Evolutionary conservation across 2,797 vertebrate genomes (phyloP), one percentile per base, ranked within the genome.

Genomic region (Borostomias antarcticus): DNA sequence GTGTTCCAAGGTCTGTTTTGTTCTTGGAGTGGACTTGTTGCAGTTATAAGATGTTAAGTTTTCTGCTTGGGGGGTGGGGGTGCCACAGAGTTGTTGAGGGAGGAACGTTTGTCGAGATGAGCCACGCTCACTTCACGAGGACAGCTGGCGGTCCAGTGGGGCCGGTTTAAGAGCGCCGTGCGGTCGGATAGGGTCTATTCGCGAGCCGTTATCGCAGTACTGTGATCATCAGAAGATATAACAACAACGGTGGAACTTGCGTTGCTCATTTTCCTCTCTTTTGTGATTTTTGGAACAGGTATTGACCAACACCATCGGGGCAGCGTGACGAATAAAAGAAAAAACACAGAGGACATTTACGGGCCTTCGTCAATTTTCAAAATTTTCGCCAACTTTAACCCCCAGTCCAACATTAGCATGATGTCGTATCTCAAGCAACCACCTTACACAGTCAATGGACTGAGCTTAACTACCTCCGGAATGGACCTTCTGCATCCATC

Each of bases 351-450:
- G 87, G 83, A 59, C 83, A 82, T 82, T 45, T 70, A 73, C 35
- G 80, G 80, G 79, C 76, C 82, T 79, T 73, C 81, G 69, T 64
- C 87, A 45, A 29, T 85, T 87, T 92, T 88, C 89, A 89, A 85
- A 52, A 89, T 91, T 93, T 94, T 91, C 85, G 93, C 91, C 83
- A 90, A 92, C 89, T 94, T 94, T 85, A 86, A 85, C 88, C 89
- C 90, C 85, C 89, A 92, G 88, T 88, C 89, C 79, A 95, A 96
- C 91, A 95, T 98, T 98, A 98, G 96, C 96, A 98, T 99, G 96
- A 98, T 99, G 97, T 98, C 97, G 91, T 99, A 99, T 98, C 95
- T 98, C 89, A 98, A 99, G 95, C 97, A 98, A 98, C 96, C 97
- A 92, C 96, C 97, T 95, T 99, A 98, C 65, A 94, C 96, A 82